phyloP scores from a whole-genome alignment of 2,797 vertebrate genomes.

The Gallinago nigripennis region DNA sequence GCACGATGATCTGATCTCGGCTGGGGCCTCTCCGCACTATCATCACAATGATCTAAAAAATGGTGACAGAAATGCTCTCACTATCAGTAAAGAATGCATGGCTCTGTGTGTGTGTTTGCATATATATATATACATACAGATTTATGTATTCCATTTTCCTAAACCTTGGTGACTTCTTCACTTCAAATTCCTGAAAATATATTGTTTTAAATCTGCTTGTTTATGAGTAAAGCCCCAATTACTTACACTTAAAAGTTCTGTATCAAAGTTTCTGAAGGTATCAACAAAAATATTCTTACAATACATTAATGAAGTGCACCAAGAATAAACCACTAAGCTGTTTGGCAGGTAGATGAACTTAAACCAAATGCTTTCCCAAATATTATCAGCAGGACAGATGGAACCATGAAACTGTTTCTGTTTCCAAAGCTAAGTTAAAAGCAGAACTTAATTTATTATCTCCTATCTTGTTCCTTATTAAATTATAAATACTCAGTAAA shows the following conservation, averaged over 20 bases:
- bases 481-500: background rate
- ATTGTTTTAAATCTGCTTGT: background rate
- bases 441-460: too few relatives aligned
- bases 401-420: background rate
- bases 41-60: background rate
- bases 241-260: background rate
- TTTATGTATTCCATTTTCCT: too few relatives aligned
- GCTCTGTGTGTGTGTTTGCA: accelerated
- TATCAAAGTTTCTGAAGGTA: background rate
- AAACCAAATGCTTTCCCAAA: background rate
- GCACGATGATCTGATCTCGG: background rate
- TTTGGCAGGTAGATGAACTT: background rate
- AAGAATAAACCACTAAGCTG: background rate
- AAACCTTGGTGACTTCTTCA: background rate
- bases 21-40: background rate
- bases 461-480: background rate
- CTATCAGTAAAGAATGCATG: accelerated
- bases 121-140: too few relatives aligned
- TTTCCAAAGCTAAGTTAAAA: background rate
- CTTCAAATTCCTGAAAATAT: background rate
- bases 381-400: background rate
- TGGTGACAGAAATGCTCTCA: background rate
- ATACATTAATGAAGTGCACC: background rate
- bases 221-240: background rate
- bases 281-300: background rate